phyloP scores from a whole-genome alignment of 2,888 invertebrate species.

The Itoplectis maculator region DNA sequence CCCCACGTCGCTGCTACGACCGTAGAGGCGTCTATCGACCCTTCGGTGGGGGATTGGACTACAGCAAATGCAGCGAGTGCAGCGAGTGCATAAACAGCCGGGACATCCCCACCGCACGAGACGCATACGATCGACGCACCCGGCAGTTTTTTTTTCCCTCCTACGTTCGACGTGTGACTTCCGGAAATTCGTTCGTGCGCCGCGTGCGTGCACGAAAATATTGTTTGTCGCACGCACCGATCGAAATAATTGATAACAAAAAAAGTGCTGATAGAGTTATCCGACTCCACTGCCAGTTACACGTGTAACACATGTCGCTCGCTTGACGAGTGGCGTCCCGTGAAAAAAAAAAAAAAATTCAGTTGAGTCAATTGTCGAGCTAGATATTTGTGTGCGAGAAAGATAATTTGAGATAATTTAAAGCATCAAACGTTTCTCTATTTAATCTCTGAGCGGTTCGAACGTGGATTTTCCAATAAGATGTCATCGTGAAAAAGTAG shows the following conservation, averaged over 20 bases:
- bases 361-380: neutral
- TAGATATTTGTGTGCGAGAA: neutral
- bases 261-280: conserved; percentile 16
- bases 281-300: conserved; percentile 2
- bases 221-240: neutral
- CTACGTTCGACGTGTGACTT: neutral
- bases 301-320: conserved; percentile 9
- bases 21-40: neutral
- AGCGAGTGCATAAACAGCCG: conserved; percentile 11
- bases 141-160: neutral
- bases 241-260: conserved; percentile 23
- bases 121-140: conserved; percentile 5
- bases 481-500: neutral
- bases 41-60: neutral
- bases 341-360: neutral
- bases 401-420: neutral
- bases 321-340: neutral
- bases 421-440: neutral
- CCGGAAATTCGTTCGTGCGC: neutral
- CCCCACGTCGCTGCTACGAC: neutral
- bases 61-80: neutral
- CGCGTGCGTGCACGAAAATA: neutral
- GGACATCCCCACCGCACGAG: neutral
- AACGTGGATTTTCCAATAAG: neutral
- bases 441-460: neutral